These are phyloP conservation scores for Galendromus occidentalis DNA, from an alignment of 1,140 invertebrate genomes.

Conservation along the genomic window DNA sequence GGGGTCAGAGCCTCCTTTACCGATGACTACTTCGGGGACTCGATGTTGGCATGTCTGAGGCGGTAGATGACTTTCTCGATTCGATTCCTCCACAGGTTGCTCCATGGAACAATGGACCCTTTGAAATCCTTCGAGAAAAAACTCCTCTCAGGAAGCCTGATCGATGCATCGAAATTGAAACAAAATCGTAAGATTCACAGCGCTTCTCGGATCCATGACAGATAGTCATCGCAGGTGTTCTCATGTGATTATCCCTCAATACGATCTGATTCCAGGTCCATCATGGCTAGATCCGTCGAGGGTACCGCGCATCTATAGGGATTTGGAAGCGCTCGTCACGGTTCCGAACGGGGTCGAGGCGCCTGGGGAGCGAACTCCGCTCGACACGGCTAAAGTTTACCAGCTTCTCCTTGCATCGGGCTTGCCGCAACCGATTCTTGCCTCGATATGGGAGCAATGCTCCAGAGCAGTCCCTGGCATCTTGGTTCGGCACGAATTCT, in stretches of 20 bases:
- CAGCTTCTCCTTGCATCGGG: not conserved
- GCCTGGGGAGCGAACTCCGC: not conserved
- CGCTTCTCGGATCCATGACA: too few relatives aligned
- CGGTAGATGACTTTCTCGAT: too few relatives aligned
- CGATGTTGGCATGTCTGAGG: too few relatives aligned
- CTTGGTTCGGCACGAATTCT: not conserved
- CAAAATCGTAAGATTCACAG: not conserved
- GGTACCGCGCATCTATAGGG: not conserved
- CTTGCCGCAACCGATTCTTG: not conserved
- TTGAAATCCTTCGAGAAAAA: slow-evolving; percentile 1
- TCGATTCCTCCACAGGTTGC: too few relatives aligned
- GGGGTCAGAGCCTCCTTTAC: too few relatives aligned
- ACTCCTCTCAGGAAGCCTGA: not conserved
- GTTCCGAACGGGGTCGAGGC: not conserved
- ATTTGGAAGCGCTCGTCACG: not conserved
- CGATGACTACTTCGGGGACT: too few relatives aligned
- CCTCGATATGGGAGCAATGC: slow-evolving; percentile 3
- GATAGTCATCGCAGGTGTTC: too few relatives aligned
- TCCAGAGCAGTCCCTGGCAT: not conserved
- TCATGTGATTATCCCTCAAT: too few relatives aligned
- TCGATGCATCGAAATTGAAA: not conserved
- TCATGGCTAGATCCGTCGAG: not conserved
- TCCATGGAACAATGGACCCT: not conserved
- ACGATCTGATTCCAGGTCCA: not conserved
- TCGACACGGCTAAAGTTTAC: not conserved